Conservation (phyloP, 2,797 vertebrate species). For the Scomberomorus guttatus region DNA sequence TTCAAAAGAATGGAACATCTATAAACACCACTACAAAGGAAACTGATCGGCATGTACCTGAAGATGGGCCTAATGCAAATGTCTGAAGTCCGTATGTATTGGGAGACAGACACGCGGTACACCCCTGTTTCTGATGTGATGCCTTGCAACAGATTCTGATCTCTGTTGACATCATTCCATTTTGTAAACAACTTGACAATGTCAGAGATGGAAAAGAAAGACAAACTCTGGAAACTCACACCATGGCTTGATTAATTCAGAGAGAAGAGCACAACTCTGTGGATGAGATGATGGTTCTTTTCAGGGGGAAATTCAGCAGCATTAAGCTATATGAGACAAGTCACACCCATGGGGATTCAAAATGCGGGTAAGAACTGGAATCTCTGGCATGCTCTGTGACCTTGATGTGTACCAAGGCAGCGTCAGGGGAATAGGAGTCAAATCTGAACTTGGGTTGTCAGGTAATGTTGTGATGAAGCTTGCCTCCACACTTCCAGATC, state of each 20-base stretch:
- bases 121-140: constrained; percentile 34
- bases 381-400: constrained; percentile 8
- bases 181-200: constrained; percentile 2
- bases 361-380: background rate
- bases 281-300: constrained; percentile 43
- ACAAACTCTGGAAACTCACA: constrained; percentile 52
- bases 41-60: background rate
- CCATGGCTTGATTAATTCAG: constrained; percentile 38
- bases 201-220: constrained; percentile 1
- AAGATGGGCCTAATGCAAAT: background rate
- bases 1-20: background rate
- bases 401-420: constrained; percentile 8
- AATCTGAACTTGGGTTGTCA: constrained; percentile 13
- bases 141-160: constrained; percentile 35
- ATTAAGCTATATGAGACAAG: background rate
- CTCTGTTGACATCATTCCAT: constrained; percentile 34
- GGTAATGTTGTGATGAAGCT: constrained; percentile 18
- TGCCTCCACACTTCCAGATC: background rate
- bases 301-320: constrained; percentile 29
- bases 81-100: background rate
- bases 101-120: constrained; percentile 3
- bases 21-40: background rate
- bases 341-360: background rate
- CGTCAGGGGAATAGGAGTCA: background rate
- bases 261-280: constrained; percentile 44